Evolutionary conservation across 2,888 invertebrate genomes (phyloP), one percentile per base, ranked within the genome.

Genomic region (Agriopis marginaria): DNA sequence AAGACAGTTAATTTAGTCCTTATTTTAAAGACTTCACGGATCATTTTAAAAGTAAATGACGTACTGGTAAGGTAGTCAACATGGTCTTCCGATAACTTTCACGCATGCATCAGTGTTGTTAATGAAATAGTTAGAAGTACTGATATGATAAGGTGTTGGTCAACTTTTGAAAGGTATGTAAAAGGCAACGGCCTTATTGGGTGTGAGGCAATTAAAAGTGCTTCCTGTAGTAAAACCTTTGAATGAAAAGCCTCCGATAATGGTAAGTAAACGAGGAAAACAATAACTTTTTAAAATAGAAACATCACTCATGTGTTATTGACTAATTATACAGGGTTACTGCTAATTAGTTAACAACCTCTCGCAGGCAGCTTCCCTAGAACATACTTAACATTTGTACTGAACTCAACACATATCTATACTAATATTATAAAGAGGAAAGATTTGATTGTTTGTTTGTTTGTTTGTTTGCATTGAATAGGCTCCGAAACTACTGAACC

Each of bases 81-180:
- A 65, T 66, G 61, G 62, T 54, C 11, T 66, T 70, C 66, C 58
- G 64, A 53, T 55, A 58, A 71, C 71, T 71, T 71, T 74, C 71
- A 63, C 71, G 54, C 58, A 69, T 65, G 70, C 63, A 65, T 50
- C 47, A 51, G 54, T 47, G 53, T 65, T 45, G 51, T 49, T 44
- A 72, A 65, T 70, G 63, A 63, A 67, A 69, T 50, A 69, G 69
- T 64, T 59, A 59, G 58, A 63, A 50, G 66, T 12, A 59, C 67
- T 42, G 40, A 44, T 49, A n/a, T 67, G 68, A 71, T 68, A 69
- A 68, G 47, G 71, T 45, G 59, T 69, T 71, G 69, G 71, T 66
- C 66, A 69, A 71, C 59, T 59, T 63, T 66, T 68, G 63, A 68
- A 66, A 65, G 66, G 68, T 45, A 7, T 42, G 65, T 62, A 56